A percentile compares a stretch with the other conserved stretches of the same genome.
Evolutionary conservation across 2,888 invertebrate species (phyloP).

Genomic region (Mythimna lalbum): DNA sequence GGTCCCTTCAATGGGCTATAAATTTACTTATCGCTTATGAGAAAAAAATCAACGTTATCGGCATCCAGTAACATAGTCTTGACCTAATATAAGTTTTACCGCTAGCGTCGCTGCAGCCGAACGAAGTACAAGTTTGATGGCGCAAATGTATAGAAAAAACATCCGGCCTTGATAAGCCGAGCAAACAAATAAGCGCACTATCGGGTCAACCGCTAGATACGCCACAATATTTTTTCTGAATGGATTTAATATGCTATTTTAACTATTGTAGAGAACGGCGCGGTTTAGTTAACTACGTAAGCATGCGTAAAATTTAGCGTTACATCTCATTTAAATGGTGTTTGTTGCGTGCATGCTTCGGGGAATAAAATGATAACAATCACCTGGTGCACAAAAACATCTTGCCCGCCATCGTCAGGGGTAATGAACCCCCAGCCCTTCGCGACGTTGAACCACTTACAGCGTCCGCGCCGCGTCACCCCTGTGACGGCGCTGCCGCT

Average conservation of each 20-base stretch:
- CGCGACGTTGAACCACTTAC: conserved; percentile 99
- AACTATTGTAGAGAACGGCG: conserved; percentile 65
- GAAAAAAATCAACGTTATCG: conserved; percentile 82
- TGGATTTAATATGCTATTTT: conserved; percentile 80
- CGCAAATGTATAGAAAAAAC: conserved; percentile 90
- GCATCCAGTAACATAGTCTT: conserved; percentile 81
- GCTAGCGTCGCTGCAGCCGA: conserved; percentile 82
- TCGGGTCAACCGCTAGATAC: conserved; percentile 89
- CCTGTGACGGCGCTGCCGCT: conserved; percentile 85
- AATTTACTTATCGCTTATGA: conserved; percentile 73
- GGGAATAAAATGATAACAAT: conserved; percentile 65
- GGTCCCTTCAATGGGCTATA: conserved; percentile 68
- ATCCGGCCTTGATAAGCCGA: conserved; percentile 90
- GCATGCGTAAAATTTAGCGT: conserved; percentile 25
- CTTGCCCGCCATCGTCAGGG: conserved; percentile 96
- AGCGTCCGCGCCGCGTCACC: conserved; percentile 94
- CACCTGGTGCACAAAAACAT: conserved; percentile 98
- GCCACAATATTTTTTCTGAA: conserved; percentile 82
- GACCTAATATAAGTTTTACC: conserved; percentile 86
- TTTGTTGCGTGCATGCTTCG: conserved; percentile 40
- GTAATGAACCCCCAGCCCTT: conserved; percentile 99
- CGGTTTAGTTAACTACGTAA: conserved; percentile 33
- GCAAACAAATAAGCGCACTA: conserved; percentile 90
- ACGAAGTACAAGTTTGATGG: conserved; percentile 86
- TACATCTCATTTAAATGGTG: conserved; percentile 17